Evolutionary conservation across 2,113 vertebrate species (phyloP), one percentile per base, ranked within the genome.

Genomic region (Phrynocephalus versicolor): DNA sequence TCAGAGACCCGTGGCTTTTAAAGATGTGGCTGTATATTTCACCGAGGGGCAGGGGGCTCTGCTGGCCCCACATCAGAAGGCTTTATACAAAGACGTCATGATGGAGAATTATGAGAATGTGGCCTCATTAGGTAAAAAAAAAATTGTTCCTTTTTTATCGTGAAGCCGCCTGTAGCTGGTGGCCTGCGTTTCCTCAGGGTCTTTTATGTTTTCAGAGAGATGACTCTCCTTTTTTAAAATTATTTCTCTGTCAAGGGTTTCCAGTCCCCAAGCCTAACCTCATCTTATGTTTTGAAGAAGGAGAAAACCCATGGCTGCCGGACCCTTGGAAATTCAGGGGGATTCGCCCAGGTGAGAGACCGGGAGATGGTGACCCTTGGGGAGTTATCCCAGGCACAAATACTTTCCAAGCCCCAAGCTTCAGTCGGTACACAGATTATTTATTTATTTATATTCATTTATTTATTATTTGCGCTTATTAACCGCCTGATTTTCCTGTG

Each of bases 41-140:
- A 95, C 96, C 75, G 93, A 95, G 90, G 94, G 95, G 35, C 94
- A 94, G 19, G 95, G 95, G 3, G 94, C 93, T 13, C 78, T 86
- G 4, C 69, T 86, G 69, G 57, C 73, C 71, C 69, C 84, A 8
- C 14, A 35, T 35, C 84, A 86, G 58, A 86, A 69, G 45, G 78
- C 78, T 10, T 64, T 86, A 21, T 86, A 86, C 23, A 86, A 30
- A 81, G 84, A 86, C 2, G 84, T 86, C 77, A 86, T 86, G 84
- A 35, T 86, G 84, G 84, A 86, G 58, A 86, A 86, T 73, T 86
- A 86, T 14, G 58, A 86, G 60, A 80, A 86, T 2, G 77, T 86
- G 69, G 58, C 58, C 70, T 73, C 84, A 15, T 37, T 86, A 62
- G 84, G 84, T 86, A 81, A 37, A 58, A n/a, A 35, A 55, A n/a